Conservation (phyloP, 2,113 vertebrate species). For the Saiga tatarica region DNA sequence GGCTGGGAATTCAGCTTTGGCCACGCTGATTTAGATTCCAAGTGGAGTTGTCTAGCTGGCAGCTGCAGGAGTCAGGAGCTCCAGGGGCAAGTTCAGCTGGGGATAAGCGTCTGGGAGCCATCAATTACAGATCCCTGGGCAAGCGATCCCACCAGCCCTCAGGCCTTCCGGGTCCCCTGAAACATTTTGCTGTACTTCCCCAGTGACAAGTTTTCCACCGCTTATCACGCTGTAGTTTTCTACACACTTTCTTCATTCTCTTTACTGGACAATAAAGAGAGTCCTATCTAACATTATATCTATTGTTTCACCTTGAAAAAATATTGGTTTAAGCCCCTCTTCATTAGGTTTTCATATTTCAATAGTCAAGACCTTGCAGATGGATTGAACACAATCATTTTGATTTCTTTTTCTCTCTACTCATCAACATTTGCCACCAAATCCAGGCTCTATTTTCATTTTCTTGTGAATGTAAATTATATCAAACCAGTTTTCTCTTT, state of each 20-base stretch:
- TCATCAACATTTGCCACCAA: background rate
- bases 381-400: background rate
- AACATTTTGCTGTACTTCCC: background rate
- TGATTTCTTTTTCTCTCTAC: background rate
- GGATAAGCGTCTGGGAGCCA: background rate
- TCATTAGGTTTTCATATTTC: background rate
- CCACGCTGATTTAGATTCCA: background rate
- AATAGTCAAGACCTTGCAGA: background rate
- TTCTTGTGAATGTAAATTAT: background rate
- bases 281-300: background rate
- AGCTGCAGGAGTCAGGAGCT: background rate
- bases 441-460: background rate
- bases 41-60: background rate
- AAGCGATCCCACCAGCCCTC: background rate
- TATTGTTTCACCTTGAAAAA: background rate
- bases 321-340: background rate
- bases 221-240: background rate
- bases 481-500: background rate
- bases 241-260: background rate
- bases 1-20: background rate
- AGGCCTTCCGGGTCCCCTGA: background rate
- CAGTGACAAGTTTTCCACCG: background rate
- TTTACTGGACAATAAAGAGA: background rate
- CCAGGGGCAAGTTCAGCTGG: background rate
- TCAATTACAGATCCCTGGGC: background rate